Conservation (phyloP, 2,888 invertebrate species). For the Ectemnius cavifrons region DNA sequence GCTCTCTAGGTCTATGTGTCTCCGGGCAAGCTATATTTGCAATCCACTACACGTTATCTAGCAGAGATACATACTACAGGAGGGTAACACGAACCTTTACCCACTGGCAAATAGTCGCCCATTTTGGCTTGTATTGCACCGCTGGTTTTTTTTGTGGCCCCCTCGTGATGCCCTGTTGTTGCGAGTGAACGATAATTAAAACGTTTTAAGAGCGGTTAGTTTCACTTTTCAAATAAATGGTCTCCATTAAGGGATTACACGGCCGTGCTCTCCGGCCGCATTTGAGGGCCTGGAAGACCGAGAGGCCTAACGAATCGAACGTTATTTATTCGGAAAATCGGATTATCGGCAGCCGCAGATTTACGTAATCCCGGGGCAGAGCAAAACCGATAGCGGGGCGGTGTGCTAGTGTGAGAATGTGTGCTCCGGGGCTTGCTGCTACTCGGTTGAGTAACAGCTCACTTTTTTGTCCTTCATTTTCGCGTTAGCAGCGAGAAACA, state of each 20-base stretch:
- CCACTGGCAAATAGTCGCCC: no score
- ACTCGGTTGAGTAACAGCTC: background rate
- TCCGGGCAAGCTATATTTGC: no score
- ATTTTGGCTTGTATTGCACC: no score
- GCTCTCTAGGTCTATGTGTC: no score
- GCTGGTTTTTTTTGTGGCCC: no score
- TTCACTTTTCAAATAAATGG: slow-evolving; percentile 22
- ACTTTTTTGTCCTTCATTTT: slow-evolving; percentile 6
- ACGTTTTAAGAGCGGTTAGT: slow-evolving; percentile 1
- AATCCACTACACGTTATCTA: no score
- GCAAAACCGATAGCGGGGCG: slow-evolving; percentile 27
- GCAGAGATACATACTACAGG: no score
- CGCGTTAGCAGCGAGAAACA: slow-evolving; percentile 15
- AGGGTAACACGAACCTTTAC: no score
- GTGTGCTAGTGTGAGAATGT: background rate
- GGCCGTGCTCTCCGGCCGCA: slow-evolving; percentile 17
- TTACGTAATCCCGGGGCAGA: slow-evolving; percentile 28
- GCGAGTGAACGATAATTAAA: background rate
- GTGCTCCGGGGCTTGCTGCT: no score
- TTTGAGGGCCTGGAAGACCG: slow-evolving; percentile 31
- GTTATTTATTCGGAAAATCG: slow-evolving; percentile 50
- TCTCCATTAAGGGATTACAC: slow-evolving; percentile 40
- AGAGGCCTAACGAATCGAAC: slow-evolving; percentile 43
- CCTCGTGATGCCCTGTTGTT: background rate
- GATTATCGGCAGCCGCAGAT: slow-evolving; percentile 41